Base-by-base conservation (phyloP, 2,888 invertebrate species). In the Dryococelus australis region DNA sequence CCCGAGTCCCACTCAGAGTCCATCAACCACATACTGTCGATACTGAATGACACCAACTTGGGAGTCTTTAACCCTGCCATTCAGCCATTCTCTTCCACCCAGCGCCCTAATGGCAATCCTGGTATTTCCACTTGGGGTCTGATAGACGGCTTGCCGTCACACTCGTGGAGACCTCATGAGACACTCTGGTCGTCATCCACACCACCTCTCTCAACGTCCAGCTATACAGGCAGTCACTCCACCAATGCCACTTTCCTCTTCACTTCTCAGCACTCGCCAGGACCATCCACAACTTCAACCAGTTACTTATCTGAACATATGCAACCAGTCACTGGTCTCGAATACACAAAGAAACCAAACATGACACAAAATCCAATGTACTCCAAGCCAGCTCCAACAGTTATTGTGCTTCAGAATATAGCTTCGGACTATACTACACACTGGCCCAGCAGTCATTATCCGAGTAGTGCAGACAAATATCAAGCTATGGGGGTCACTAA, bases 391-490 rank as follows among this genome's bases (percentile, higher is more conserved):
- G 89, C 94, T 16, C 95, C 95, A 0, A 95, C 95, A 0, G 93
- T 95, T 6, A 95, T 95, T n/a, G 94, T 95, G 12, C 91, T 95
- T 3, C 94, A 94, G 0, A 94, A 94, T 20, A 88, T 87, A 12
- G 80, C 88, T 13, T 87, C 89, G 8, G 88, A 89, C 28, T 85
- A 84, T 27, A 88, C 89, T 24, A 88, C 88, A n/a, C 35, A 28
- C 24, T 35, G 83, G 43, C 83, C 83, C 10, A 35, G 24, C 24
- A 83, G 43, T 43, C 83, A 83, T 43, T 83, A 83, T 43, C 24
- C 83, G 28, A 83, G 83, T 43, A 83, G 28, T 12, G 83, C 3
- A 28, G 83, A 28, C 24, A 83, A 9, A 28, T 83, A 83, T 12
- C 43, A 87, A n/a, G 47, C 86, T 8, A 87, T 88, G 27, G 80